Evolutionary conservation across 2,888 invertebrate species (phyloP), one percentile per base, ranked within the genome.

Genomic region (Pristionchus maxplancki): DNA sequence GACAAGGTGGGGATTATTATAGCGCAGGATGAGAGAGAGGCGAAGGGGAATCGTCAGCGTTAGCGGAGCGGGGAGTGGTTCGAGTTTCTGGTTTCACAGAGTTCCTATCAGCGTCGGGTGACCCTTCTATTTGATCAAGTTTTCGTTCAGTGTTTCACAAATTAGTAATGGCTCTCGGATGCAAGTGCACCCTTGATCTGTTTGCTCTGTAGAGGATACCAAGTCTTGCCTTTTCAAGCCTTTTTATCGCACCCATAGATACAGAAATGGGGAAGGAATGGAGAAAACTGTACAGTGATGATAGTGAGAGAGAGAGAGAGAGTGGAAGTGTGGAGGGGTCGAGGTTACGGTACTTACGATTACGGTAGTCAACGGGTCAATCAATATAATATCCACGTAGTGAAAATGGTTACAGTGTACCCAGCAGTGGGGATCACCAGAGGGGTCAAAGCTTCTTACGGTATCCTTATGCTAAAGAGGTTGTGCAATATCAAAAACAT

Each of bases 181-280:
- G n/a, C n/a, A n/a, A 48, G 13, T 48, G 48, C 13, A 48, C 13
- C 48, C 48, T 13, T 13, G 6, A 48, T 48, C 48, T 48, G n/a
- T n/a, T 13, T 13, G 48, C 48, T 9, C 20, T 50, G 50, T 13
- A 17, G 17, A 50, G 50, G 20, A 50, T 50, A 44, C 11, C 74
- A 74, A 74, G 74, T n/a, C n/a, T 24, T 48, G 82, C 37, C 28
- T 82, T 84, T 84, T 62, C 62, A n/a, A 62, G 50, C 50, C 24
- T n/a, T 84, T 84, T 84, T 84, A 84, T 84, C 84, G 84, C 84
- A 84, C 84, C 84, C 84, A 58, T 84, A 84, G 37, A 84, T n/a
- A 82, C 82, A 82, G 84, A 84, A 37, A 40, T 83, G 84, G 58
- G 34, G n/a, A 40, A 40, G 84, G 84, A 62, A 84, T 84, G 58